Conservation (phyloP, 2,113 vertebrate species). For the Bos javanicus region DNA sequence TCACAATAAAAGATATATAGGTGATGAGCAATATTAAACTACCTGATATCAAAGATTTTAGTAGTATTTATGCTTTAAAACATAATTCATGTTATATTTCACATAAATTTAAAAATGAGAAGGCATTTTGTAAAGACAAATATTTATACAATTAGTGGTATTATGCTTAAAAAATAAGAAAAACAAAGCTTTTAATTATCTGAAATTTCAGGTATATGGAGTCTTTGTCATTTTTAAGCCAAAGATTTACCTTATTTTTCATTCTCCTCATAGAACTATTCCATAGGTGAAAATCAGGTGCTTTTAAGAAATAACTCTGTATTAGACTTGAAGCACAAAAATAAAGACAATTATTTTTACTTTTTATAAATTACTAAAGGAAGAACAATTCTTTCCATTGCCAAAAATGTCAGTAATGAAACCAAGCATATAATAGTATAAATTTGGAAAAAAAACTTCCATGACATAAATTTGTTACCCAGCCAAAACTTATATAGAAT, state of each 20-base stretch:
- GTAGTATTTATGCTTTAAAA: background rate
- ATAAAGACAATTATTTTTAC: conserved; percentile 24
- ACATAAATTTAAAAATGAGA: background rate
- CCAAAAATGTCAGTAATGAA: conserved; percentile 44
- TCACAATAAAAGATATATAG: background rate
- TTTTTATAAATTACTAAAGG: conserved; percentile 43
- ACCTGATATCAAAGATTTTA: background rate
- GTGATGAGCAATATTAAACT: background rate
- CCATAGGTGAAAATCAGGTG: background rate
- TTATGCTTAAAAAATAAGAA: background rate
- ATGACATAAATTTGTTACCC: conserved; percentile 47
- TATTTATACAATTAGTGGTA: background rate
- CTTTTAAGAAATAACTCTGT: background rate
- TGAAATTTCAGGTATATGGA: background rate
- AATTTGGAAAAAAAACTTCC: conserved; percentile 27
- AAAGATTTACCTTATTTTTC: background rate
- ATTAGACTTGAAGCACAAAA: background rate
- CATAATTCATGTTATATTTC: background rate
- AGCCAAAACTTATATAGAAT: conserved; percentile 59
- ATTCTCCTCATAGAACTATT: background rate
- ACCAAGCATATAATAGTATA: conserved; percentile 41
- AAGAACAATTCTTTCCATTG: conserved; percentile 50
- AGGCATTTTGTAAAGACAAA: background rate
- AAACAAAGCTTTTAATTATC: background rate
- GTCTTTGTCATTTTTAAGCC: background rate